Conservation (phyloP, 2,888 invertebrate species). For the Pardosa pseudoannulata region DNA sequence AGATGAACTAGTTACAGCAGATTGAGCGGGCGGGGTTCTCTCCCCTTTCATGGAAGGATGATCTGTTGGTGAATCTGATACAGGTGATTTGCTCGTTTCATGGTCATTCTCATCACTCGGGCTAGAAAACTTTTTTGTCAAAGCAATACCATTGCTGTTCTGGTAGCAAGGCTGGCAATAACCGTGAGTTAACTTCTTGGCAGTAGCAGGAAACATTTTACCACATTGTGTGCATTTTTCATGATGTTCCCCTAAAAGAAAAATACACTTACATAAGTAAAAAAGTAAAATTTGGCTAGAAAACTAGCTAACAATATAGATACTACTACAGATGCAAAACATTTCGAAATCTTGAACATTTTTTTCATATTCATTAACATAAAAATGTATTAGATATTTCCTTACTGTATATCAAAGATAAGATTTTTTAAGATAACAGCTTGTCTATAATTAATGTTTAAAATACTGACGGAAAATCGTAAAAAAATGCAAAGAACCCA, state of each 20-base stretch:
- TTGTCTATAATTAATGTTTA: too few relatives aligned
- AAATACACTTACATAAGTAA: too few relatives aligned
- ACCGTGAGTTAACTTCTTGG: slow-evolving; percentile 67
- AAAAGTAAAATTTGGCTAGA: too few relatives aligned
- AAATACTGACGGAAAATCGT: too few relatives aligned
- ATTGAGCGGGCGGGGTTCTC: slow-evolving; percentile 14
- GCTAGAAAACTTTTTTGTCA: slow-evolving; percentile 61
- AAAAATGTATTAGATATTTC: too few relatives aligned
- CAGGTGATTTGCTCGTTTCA: slow-evolving; percentile 19
- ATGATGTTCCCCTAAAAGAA: slow-evolving; percentile 81
- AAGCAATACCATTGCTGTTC: slow-evolving; percentile 69
- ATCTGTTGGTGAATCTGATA: slow-evolving; percentile 13
- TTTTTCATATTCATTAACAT: too few relatives aligned
- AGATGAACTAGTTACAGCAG: slow-evolving; percentile 9
- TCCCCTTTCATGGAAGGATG: slow-evolving; percentile 33
- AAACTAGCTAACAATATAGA: too few relatives aligned
- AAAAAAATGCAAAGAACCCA: too few relatives aligned
- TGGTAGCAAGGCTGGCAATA: slow-evolving; percentile 72
- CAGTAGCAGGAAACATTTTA: slow-evolving; percentile 79
- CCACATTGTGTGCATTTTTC: slow-evolving; percentile 82
- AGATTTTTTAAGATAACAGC: too few relatives aligned
- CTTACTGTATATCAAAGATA: too few relatives aligned
- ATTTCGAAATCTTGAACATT: too few relatives aligned
- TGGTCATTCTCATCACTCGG: slow-evolving; percentile 44
- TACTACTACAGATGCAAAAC: too few relatives aligned